Evolutionary conservation across 2,888 invertebrate genomes (phyloP), one percentile per base, ranked within the genome.

Genomic region (Ceratothoa steindachneri): DNA sequence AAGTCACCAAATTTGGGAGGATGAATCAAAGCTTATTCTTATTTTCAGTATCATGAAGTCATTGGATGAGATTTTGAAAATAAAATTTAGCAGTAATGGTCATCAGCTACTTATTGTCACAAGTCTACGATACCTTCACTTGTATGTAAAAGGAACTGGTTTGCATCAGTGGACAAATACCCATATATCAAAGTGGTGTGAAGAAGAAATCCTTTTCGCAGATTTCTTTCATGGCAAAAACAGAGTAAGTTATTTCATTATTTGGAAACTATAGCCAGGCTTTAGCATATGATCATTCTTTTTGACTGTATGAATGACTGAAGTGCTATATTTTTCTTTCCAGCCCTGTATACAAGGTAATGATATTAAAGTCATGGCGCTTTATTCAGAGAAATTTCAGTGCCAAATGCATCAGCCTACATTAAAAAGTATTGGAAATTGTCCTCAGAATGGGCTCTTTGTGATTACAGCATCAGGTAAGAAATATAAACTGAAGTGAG

Each of bases 381-480:
- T 27, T 2, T 76, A 76, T 24, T 73, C 67, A 31, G 76, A 76
- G 51, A 76, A 76, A 41, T 73, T 76, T 67, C 30, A 51, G 12
- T 72, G 73, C n/a, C 71, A 52, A 7, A 51, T 64, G 15, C 73
- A 73, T 30, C 73, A 73, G 27, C 76, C 76, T 5, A 70, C 76
- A 19, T 53, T 76, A 24, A 67, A 70, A 30, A 73, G 73, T 51
- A 69, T 71, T 71, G 73, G 76, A 12, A 72, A 73, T 28, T 76
- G 72, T 64, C 67, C 73, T 22, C 67, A 69, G 69, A 71, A 73
- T 67, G 76, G 76, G 15, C 73, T 76, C 52, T 76, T 76, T 76
- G 76, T 73, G 15, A 60, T 76, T 19, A 72, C 76, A 30, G 76
- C 76, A 24, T 76, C 76, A 64, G 76, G 76, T 76, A 67, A 74